A percentile compares a stretch with the other conserved stretches of the same genome.
Evolutionary conservation across 2,888 invertebrate genomes (phyloP).

Genomic region (Sarcophaga variegata): DNA sequence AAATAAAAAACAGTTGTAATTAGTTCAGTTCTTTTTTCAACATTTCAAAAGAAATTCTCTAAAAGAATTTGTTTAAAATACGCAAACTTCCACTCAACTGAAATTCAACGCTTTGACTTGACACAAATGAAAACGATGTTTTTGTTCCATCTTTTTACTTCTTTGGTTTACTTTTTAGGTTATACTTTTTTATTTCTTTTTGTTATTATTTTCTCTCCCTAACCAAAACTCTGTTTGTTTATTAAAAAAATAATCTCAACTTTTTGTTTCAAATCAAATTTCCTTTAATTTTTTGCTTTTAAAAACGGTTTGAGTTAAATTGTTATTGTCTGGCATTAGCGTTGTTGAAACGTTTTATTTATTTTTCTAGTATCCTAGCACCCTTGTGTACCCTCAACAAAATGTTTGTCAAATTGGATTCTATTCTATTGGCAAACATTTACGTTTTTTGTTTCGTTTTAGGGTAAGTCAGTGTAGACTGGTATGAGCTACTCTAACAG

Average conservation of each 20-base stretch:
- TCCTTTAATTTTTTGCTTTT: background rate
- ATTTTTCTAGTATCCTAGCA: background rate
- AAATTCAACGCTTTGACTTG: constrained; percentile 24
- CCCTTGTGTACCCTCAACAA: background rate
- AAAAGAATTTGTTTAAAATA: no score
- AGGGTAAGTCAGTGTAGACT: background rate
- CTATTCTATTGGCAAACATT: constrained; percentile 47
- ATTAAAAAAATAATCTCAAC: no score
- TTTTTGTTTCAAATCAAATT: background rate
- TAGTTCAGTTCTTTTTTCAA: no score
- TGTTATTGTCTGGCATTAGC: constrained; percentile 65
- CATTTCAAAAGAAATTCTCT: no score
- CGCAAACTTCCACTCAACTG: no score
- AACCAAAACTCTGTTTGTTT: background rate
- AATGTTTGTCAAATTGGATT: constrained; percentile 56
- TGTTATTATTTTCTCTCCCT: no score
- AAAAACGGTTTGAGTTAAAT: constrained; percentile 37
- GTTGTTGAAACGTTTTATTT: constrained; percentile 40
- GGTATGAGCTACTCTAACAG: background rate
- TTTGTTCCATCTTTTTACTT: background rate
- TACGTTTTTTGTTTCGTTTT: background rate
- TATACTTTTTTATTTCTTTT: no score
- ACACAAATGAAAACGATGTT: constrained; percentile 14
- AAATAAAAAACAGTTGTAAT: no score
- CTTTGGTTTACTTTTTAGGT: no score